A percentile compares a stretch with the other conserved stretches of the same genome.
These are phyloP conservation scores for Porites lobata DNA, from an alignment of 92 coral and sea anemone species.

Conservation along the genomic window DNA sequence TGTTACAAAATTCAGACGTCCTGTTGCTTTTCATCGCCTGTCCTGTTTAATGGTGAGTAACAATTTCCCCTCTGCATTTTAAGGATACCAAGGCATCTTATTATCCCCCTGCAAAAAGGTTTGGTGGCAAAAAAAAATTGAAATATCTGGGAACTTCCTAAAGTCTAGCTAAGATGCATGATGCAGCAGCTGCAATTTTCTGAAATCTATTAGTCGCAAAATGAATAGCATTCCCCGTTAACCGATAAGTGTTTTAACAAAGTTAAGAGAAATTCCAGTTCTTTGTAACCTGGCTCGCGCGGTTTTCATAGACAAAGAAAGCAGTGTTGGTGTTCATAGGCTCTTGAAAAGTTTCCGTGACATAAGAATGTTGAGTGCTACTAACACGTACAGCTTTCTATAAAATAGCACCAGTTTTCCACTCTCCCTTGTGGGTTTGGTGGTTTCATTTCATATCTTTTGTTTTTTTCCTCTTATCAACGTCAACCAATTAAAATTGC, in stretches of 20 bases:
- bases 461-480: no score
- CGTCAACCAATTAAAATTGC: no score
- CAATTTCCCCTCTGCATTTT: not conserved
- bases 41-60: not conserved
- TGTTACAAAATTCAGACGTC: not conserved
- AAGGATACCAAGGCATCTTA: not conserved
- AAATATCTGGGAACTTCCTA: not conserved
- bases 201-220: not conserved
- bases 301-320: no score
- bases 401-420: no score
- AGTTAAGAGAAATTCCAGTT: no score
- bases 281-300: no score
- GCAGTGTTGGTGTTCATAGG: not conserved
- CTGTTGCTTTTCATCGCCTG: not conserved
- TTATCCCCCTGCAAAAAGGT: not conserved
- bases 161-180: not conserved
- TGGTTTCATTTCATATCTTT: no score
- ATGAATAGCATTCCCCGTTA: not conserved
- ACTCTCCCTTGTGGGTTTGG: no score
- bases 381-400: no score
- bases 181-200: not conserved
- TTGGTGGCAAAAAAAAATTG: not conserved
- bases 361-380: not conserved
- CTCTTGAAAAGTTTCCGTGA: not conserved
- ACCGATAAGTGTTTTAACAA: not conserved